Conservation (phyloP, 2,113 vertebrate species). For the Trichomycterus rosablanca region DNA sequence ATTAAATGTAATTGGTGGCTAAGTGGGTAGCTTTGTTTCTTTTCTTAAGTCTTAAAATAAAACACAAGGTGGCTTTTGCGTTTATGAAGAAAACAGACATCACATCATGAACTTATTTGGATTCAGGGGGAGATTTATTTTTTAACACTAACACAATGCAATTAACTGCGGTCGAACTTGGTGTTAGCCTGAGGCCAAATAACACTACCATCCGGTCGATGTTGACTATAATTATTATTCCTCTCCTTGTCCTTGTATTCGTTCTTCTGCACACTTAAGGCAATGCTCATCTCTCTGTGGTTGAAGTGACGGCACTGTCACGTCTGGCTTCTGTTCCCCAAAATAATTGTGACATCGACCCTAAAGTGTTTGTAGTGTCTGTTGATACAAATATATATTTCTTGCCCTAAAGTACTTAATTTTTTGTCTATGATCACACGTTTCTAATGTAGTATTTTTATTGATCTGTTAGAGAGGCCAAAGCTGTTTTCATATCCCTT, state of each 20-base stretch:
- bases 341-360: no score
- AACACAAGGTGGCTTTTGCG: neutral
- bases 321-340: no score
- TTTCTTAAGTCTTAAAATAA: neutral
- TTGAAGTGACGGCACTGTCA: no score
- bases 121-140: neutral
- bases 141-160: constrained; percentile 6
- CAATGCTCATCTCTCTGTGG: neutral
- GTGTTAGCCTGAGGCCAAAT: constrained; percentile 1
- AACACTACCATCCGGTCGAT: neutral
- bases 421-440: no score
- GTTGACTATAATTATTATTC: constrained; percentile 3
- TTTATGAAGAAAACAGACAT: neutral
- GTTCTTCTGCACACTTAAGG: neutral
- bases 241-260: neutral
- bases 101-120: neutral
- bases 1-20: no score
- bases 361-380: no score
- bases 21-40: no score
- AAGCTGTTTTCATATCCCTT: no score
- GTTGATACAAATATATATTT: no score
- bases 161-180: neutral
- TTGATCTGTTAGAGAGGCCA: no score
- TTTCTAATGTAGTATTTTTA: no score
- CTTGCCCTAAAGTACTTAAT: no score